Evolutionary conservation across 2,113 vertebrate genomes (phyloP).

Genomic region (Poeciliopsis turrubarensis): DNA sequence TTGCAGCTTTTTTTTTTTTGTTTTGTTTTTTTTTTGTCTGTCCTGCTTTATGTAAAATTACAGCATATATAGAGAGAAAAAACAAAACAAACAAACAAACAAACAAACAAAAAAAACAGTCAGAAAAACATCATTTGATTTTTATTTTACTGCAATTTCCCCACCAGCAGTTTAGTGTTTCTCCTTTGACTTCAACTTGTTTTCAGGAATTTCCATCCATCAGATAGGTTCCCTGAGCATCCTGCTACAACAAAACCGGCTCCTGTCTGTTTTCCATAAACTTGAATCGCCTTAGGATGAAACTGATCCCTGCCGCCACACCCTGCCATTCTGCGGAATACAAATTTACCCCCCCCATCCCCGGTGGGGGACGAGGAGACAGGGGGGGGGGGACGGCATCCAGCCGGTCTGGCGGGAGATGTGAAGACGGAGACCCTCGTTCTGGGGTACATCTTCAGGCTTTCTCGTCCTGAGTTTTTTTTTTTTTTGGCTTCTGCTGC

Average conservation of each 20-base stretch:
- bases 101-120: no score
- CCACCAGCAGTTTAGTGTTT: no score
- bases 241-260: background rate
- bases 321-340: constrained; percentile 59
- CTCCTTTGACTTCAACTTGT: no score
- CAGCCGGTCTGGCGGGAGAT: constrained; percentile 56
- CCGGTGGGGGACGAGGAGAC: constrained; percentile 35
- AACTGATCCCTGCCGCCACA: constrained; percentile 50
- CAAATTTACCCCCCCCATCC: constrained; percentile 43
- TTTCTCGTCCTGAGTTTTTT: constrained; percentile 21
- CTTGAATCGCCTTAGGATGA: background rate
- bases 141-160: no score
- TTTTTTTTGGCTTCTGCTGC: constrained; percentile 30
- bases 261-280: background rate
- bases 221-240: background rate
- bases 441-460: constrained; percentile 38
- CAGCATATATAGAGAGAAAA: no score
- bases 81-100: no score
- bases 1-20: no score
- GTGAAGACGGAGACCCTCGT: constrained; percentile 39
- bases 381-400: background rate
- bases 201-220: background rate
- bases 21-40: constrained; percentile 22
- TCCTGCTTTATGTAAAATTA: background rate
- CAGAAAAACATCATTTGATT: no score